Evolutionary conservation across 2,888 invertebrate genomes (phyloP), one percentile per base, ranked within the genome.

Genomic region (Lamproptera curius): DNA sequence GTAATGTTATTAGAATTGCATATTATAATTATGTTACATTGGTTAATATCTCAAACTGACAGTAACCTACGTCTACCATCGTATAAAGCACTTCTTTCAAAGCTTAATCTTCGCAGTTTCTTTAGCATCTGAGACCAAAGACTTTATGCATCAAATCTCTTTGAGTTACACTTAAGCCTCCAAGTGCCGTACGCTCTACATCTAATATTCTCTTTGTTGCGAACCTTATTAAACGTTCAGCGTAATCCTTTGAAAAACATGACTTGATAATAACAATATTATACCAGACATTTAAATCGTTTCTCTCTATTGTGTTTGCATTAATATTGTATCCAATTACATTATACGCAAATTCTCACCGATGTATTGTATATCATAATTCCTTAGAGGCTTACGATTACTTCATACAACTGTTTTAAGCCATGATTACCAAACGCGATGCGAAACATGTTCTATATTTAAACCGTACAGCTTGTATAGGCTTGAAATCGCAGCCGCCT

Each of bases 181-280:
- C 28, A 38, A 52, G 39, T 16, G 8, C 31, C 8, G 33, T 46
- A 42, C 42, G 38, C 13, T 34, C 37, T 28, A 39, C 42, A 46
- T 52, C 45, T 45, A 48, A 52, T 48, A 46, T 52, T 45, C 28
- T 41, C 48, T 52, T 48, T 52, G 45, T 31, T 31, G 31, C 2
- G 31, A 31, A 13, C 31, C n/a, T 31, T 31, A 31, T 31, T 31
- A 31, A 31, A 13, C 31, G 9, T 31, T 31, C 11, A 13, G 31
- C 13, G 13, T 31, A 1, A 41, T 34, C 16, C 36, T 15, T 16
- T 15, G 16, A 9, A 36, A 16, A 34, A 15, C n/a, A n/a, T n/a
- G n/a, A n/a, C n/a, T n/a, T n/a, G n/a, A n/a, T n/a, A n/a, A n/a
- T n/a, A n/a, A n/a, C n/a, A n/a, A n/a, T n/a, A n/a, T n/a, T n/a